A percentile compares a stretch with the other conserved stretches of the same genome.
phyloP scores from a whole-genome alignment of 2,888 invertebrate genomes.

The Tachina lurida region DNA sequence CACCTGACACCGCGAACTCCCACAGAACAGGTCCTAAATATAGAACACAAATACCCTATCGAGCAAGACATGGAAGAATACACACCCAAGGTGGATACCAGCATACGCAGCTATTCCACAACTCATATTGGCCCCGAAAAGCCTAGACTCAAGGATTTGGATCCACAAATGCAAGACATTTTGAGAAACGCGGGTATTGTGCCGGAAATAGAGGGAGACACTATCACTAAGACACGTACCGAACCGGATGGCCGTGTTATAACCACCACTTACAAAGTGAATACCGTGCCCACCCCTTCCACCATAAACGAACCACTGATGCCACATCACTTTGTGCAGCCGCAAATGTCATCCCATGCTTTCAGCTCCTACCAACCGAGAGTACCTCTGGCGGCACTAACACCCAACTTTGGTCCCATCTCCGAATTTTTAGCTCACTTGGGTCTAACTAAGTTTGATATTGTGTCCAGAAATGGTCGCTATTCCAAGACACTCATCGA shows the following conservation, averaged over 20 bases:
- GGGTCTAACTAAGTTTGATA: slow-evolving; percentile 73
- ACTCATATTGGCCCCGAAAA: slow-evolving; percentile 52
- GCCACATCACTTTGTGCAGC: not conserved
- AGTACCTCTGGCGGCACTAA: not conserved
- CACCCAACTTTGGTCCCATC: slow-evolving; percentile 64
- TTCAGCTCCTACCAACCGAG: not conserved
- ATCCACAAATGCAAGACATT: slow-evolving; percentile 68
- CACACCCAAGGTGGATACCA: slow-evolving; percentile 27
- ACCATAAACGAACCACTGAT: not conserved
- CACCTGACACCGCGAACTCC: slow-evolving; percentile 30
- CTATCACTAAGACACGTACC: slow-evolving; percentile 70
- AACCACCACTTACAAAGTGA: slow-evolving; percentile 73
- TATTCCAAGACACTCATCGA: slow-evolving; percentile 75
- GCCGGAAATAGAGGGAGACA: slow-evolving; percentile 70
- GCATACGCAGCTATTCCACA: slow-evolving; percentile 42
- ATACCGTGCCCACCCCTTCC: not conserved
- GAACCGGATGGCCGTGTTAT: slow-evolving; percentile 74
- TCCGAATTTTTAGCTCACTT: slow-evolving; percentile 74
- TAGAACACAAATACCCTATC: slow-evolving; percentile 45
- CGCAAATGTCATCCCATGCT: not conserved
- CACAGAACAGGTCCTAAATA: slow-evolving; percentile 55
- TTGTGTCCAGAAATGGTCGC: slow-evolving; percentile 74
- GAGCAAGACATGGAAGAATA: slow-evolving; percentile 1
- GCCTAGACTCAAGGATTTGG: slow-evolving; percentile 63
- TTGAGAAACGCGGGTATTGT: slow-evolving; percentile 74